phyloP scores from a whole-genome alignment of 2,797 vertebrate genomes.

The Micromesistius poutassou region DNA sequence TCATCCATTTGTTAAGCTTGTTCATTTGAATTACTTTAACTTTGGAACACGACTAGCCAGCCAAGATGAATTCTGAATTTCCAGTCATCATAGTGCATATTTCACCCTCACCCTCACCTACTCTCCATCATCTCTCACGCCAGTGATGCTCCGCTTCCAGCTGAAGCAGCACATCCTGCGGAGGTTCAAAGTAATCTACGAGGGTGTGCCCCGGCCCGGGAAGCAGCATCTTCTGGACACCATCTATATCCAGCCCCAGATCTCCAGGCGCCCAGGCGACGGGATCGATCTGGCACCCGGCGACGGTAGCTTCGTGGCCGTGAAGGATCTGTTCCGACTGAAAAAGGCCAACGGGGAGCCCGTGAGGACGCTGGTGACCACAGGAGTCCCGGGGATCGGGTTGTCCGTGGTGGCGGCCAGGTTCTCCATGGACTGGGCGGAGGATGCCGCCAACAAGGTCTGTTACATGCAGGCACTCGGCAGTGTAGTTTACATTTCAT shows the following conservation, averaged over 20 bases:
- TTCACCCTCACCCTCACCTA: background rate
- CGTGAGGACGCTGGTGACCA: conserved; percentile 65
- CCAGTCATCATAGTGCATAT: background rate
- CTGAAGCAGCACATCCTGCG: conserved; percentile 41
- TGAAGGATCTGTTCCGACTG: conserved; percentile 61
- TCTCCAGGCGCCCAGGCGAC: conserved; percentile 43
- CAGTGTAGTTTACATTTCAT: background rate
- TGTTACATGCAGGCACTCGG: background rate
- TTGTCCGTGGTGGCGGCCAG: conserved; percentile 59
- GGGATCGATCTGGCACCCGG: conserved; percentile 38
- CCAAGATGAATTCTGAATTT: background rate
- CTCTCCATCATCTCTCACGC: conserved; percentile 6
- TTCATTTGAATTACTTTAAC: background rate
- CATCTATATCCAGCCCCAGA: conserved; percentile 61
- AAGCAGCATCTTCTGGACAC: conserved; percentile 47
- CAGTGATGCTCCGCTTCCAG: conserved; percentile 53
- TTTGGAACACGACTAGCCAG: background rate
- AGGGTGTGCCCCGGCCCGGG: conserved; percentile 65
- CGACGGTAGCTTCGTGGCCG: conserved; percentile 27
- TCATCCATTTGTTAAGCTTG: background rate
- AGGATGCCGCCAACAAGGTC: conserved; percentile 50
- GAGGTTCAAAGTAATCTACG: conserved; percentile 51
- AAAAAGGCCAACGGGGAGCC: conserved; percentile 16
- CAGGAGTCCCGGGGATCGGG: conserved; percentile 67
- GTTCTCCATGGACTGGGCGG: conserved; percentile 68